Evolutionary conservation across 2,797 vertebrate species (phyloP), one percentile per base, ranked within the genome.

Genomic region (Myiotriccus ornatus): DNA sequence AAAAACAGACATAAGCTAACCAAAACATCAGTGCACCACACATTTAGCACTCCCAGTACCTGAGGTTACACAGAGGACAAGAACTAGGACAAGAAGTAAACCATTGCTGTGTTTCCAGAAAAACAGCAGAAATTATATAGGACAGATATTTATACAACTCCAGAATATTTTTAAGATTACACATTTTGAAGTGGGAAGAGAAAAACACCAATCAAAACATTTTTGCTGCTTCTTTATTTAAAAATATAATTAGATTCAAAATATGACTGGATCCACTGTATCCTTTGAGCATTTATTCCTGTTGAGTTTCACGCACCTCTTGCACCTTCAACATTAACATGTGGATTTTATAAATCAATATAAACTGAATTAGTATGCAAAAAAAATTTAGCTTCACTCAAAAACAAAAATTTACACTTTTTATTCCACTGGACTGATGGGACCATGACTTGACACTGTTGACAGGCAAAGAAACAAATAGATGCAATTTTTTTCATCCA

Each of bases 41-140:
- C 94, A 97, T 96, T 96, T 95, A 96, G 87, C 90, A 91, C 96
- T 98, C 96, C 91, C 56, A 81, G 92, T 96, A 97, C 95, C 95
- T 87, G 96, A 96, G 98, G 98, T 98, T 97, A 98, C 49, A 12
- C 39, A 93, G 70, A 97, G 97, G 97, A 90, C 97, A 98, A 82
- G 64, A 97, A 93, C 93, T 87, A 97, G 97, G 97, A 90, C 97
- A 98, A 82, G 64, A 97, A 93, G 92, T 87, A 95, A 97, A 97
- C 86, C 95, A 55, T 81, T 85, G 89, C 94, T 96, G 62, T 84
- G 84, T 94, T 97, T 96, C 47, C 71, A 68, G 37, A 74, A 91
- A 83, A 86, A 41, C 34, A 88, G 70, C 47, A 73, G 21, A 46
- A 91, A 76, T 69, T 12, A 78, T 68, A 82, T 0, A 2, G 7